A percentile compares a stretch with the other conserved stretches of the same genome.
Evolutionary conservation across 2,888 invertebrate species (phyloP).

Genomic region (Thera obeliscata): DNA sequence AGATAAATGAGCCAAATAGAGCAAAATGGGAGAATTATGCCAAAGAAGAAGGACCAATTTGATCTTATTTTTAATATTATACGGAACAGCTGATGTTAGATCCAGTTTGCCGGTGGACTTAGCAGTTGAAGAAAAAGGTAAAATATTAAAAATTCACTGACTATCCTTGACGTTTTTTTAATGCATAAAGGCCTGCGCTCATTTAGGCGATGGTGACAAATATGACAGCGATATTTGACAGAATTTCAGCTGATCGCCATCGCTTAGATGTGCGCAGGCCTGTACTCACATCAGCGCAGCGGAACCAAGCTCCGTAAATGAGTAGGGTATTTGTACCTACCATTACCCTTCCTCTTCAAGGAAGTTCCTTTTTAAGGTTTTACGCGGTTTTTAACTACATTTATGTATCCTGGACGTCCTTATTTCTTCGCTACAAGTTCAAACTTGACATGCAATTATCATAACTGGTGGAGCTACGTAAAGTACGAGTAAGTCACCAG

Average conservation of each 20-base stretch:
- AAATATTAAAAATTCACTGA: neutral
- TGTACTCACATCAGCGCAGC: too few relatives aligned
- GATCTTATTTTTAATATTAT: conserved; percentile 73
- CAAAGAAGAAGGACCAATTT: conserved; percentile 70
- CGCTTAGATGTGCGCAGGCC: too few relatives aligned
- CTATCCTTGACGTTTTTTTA: neutral
- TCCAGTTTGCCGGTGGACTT: conserved; percentile 76
- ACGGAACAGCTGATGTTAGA: conserved; percentile 77
- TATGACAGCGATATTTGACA: too few relatives aligned
- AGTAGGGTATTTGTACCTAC: conserved; percentile 9
- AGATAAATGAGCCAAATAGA: conserved; percentile 79
- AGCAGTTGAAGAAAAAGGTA: conserved; percentile 78
- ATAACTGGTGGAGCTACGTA: neutral
- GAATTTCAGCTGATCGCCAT: too few relatives aligned
- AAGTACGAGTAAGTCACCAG: too few relatives aligned
- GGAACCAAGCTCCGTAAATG: neutral
- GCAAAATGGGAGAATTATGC: conserved; percentile 71
- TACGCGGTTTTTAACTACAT: conserved; percentile 17
- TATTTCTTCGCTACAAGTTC: conserved; percentile 7
- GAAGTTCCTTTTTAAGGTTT: conserved; percentile 23
- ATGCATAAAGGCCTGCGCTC: too few relatives aligned
- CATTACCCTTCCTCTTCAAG: conserved; percentile 3
- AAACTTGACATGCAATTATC: neutral
- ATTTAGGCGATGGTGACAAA: too few relatives aligned
- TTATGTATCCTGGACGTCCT: conserved; percentile 26